Conservation (phyloP, 2,113 vertebrate genomes). For the Atherinomorus stipes region DNA sequence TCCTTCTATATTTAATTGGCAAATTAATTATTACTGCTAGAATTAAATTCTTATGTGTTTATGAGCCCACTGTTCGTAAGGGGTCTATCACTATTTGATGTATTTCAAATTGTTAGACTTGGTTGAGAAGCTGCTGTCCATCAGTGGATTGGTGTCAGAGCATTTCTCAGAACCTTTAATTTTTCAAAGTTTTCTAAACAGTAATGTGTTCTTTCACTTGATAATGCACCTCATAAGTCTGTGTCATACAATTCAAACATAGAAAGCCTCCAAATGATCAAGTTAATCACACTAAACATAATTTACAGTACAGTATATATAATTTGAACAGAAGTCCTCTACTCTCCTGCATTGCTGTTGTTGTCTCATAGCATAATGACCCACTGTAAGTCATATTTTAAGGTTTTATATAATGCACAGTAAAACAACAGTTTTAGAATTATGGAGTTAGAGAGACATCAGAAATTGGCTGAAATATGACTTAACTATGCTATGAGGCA, state of each 20-base stretch:
- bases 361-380: too few species aligned
- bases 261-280: background rate
- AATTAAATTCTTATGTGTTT: constrained; percentile 12
- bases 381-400: too few species aligned
- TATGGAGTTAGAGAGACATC: too few species aligned
- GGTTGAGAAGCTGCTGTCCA: constrained; percentile 5
- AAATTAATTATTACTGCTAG: constrained; percentile 16
- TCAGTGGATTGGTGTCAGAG: constrained; percentile 14
- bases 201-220: constrained; percentile 3
- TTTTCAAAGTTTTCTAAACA: constrained; percentile 10
- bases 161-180: constrained; percentile 31
- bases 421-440: too few species aligned
- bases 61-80: constrained; percentile 14
- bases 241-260: background rate
- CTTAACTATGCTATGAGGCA: too few species aligned
- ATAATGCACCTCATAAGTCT: constrained; percentile 6
- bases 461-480: too few species aligned
- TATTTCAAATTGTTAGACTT: constrained; percentile 2
- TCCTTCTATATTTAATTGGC: constrained; percentile 9
- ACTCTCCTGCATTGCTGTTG: background rate
- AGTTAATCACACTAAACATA: background rate
- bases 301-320: background rate
- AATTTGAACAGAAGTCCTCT: background rate
- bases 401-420: too few species aligned
- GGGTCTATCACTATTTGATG: background rate